Evolutionary conservation across 2,888 invertebrate genomes (phyloP), one percentile per base, ranked within the genome.

Genomic region (Caenorhabditis parvicauda): DNA sequence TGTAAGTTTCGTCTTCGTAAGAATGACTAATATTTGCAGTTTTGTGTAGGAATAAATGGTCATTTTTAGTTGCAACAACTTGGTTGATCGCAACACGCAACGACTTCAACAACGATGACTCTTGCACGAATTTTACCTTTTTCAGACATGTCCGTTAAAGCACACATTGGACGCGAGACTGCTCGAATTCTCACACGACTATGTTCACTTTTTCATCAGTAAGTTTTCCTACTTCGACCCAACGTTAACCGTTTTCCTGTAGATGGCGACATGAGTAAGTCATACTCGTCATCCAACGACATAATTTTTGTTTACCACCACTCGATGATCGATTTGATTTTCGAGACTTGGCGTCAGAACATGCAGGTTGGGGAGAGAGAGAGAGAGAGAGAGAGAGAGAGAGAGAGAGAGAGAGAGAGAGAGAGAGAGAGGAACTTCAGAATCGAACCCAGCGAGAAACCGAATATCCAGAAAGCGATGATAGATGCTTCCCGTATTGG

Each of bases 241-340:
- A 41, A 41, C 32, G 22, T 17, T 3, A 45, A 19, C 27, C 19
- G 14, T 12, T 21, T 27, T 2, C 4, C 32, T 55, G 44, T 51
- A 63, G 68, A 59, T 42, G 70, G 74, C 6, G 76, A 76, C 51
- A 75, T 76, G 75, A 64, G 64, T 49, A 59, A 67, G 58, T 62
- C 69, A 28, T 64, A 61, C 42, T 68, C 75, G 2, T 79, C 82
- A 0, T 82, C 81, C 5, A 81, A 80, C 44, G 83, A 83, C 60
- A 81, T 82, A 3, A 66, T 79, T 38, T 83, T 83, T 67, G 81
- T 78, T 52, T 66, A 82, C 42, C 81, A 82, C 44, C 82, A 83
- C 57, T 67, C 75, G 3, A 82, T 81, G 68, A 71, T 82, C 27
- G 82, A 82, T 64, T 72, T 75, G 42, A 64, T 81, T 3, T 82